These are phyloP conservation scores for Drosophila watanabei DNA, from an alignment of 1,140 invertebrate genomes.

Conservation along the genomic window DNA sequence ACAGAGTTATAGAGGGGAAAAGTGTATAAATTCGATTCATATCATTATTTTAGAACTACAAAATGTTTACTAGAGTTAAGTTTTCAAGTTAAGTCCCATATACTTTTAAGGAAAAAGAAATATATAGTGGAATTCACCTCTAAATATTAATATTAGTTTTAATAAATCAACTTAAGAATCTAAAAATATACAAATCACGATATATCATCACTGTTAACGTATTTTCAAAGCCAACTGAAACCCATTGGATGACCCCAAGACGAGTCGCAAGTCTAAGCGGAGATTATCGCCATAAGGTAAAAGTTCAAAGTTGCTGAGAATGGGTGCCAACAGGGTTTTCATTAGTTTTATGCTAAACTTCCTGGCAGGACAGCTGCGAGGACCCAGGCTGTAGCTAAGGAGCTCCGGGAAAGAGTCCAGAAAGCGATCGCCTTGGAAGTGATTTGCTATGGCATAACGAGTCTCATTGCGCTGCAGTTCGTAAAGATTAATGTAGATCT, in stretches of 20 bases:
- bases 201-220: neutral
- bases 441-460: slow-evolving; percentile 8
- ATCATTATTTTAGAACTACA: neutral
- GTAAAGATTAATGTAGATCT: slow-evolving; percentile 64
- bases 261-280: slow-evolving; percentile 29
- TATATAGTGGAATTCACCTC: too few species aligned
- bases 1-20: neutral
- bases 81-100: neutral
- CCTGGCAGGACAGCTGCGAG: slow-evolving; percentile 60
- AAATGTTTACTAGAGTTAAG: neutral
- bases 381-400: slow-evolving; percentile 54
- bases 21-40: neutral
- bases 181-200: neutral
- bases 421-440: slow-evolving; percentile 56
- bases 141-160: too few species aligned
- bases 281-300: slow-evolving; percentile 57
- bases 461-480: slow-evolving; percentile 57
- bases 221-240: slow-evolving; percentile 61
- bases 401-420: slow-evolving; percentile 33
- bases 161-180: neutral
- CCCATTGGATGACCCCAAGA: slow-evolving; percentile 57
- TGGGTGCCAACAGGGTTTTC: slow-evolving; percentile 37
- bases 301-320: slow-evolving; percentile 54
- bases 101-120: too few species aligned
- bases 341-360: slow-evolving; percentile 52